Evolutionary conservation across 1,140 invertebrate species (phyloP).

Genomic region (Aphis gossypii): DNA sequence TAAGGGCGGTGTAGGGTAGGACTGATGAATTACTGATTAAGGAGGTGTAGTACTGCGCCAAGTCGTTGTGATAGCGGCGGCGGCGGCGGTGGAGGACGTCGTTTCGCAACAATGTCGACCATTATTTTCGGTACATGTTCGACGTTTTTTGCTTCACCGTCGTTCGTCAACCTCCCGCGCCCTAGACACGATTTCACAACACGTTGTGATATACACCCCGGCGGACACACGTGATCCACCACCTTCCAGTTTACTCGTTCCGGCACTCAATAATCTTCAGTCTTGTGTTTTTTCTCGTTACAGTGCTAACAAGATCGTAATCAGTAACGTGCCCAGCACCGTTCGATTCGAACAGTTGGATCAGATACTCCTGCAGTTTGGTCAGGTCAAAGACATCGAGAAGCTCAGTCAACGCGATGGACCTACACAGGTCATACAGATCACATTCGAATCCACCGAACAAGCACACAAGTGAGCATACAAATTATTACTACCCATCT

Average conservation of each 20-base stretch:
- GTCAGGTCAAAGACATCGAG: constrained; percentile 83
- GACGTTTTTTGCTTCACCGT: background rate
- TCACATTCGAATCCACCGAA: constrained; percentile 86
- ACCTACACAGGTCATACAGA: constrained; percentile 79
- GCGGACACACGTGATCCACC: background rate
- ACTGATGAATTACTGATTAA: background rate
- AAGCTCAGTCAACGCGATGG: constrained; percentile 69
- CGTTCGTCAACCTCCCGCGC: background rate
- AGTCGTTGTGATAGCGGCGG: background rate
- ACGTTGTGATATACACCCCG: background rate
- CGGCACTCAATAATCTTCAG: background rate
- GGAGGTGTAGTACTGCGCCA: background rate
- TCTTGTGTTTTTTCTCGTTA: constrained; percentile 39
- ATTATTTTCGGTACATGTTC: background rate
- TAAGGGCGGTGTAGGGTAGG: background rate
- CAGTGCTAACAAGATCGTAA: constrained; percentile 77
- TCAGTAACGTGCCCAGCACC: constrained; percentile 85
- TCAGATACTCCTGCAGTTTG: constrained; percentile 79
- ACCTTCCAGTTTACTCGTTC: background rate
- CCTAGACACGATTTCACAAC: background rate
- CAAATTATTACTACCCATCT: background rate
- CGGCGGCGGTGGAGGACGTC: background rate
- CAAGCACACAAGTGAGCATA: constrained; percentile 43
- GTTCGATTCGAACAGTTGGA: constrained; percentile 85
- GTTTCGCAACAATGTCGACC: constrained; percentile 40